Conservation (phyloP, 1,140 invertebrate genomes). For the Drosophila punjabiensis region DNA sequence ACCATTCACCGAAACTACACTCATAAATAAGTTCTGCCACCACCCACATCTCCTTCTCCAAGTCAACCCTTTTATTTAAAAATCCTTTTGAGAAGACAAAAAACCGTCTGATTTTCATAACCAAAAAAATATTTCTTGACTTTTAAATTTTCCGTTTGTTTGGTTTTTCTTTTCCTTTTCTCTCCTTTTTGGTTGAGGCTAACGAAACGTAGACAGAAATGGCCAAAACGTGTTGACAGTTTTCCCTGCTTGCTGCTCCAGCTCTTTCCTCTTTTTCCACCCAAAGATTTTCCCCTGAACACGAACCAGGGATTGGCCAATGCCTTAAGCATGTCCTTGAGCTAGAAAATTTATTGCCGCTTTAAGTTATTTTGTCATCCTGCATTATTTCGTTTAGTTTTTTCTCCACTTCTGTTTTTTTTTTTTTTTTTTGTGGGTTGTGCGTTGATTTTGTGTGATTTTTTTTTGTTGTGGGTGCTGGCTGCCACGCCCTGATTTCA, state of each 20-base stretch:
- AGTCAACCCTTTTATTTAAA: conserved; percentile 9
- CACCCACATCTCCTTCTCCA: neutral
- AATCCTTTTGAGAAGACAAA: neutral
- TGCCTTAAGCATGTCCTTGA: conserved; percentile 65
- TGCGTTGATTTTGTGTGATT: conserved; percentile 10
- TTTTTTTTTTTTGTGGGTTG: neutral
- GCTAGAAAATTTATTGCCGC: conserved; percentile 61
- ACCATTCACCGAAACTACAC: conserved; percentile 3
- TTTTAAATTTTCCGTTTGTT: conserved; percentile 33
- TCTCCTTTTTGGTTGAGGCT: conserved; percentile 18
- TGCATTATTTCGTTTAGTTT: conserved; percentile 65
- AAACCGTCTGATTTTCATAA: conserved; percentile 19
- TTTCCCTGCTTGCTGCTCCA: conserved; percentile 28
- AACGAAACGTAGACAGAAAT: conserved; percentile 51
- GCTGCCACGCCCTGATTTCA: conserved; percentile 49
- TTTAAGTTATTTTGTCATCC: conserved; percentile 70
- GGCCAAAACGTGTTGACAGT: conserved; percentile 68
- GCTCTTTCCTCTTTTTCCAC: neutral
- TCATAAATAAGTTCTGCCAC: conserved; percentile 12
- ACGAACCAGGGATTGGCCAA: conserved; percentile 21
- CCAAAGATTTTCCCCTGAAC: conserved; percentile 1
- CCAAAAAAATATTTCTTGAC: conserved; percentile 22
- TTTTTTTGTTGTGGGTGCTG: conserved; percentile 16
- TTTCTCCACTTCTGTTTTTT: conserved; percentile 8
- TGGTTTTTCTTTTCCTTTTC: conserved; percentile 9